These are phyloP conservation scores for Micromussa lordhowensis DNA, from an alignment of 92 coral and sea anemone genomes.

Conservation along the genomic window DNA sequence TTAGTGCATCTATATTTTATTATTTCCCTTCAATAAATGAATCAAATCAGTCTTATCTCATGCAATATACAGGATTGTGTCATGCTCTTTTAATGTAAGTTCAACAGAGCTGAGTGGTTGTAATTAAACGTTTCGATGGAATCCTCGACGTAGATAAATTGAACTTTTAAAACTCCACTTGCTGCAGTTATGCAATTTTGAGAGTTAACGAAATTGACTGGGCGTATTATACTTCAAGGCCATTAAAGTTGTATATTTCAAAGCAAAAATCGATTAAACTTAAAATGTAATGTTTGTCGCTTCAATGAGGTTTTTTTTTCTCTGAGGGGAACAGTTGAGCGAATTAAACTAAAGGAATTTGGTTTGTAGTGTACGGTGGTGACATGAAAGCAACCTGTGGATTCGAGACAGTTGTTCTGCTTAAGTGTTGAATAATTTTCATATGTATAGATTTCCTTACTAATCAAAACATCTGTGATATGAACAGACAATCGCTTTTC, in stretches of 20 bases:
- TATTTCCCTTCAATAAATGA: not conserved
- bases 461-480: conserved; percentile 11
- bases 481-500: not conserved
- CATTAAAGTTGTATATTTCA: not conserved
- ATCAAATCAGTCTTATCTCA: not conserved
- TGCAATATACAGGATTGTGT: not conserved
- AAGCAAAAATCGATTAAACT: not conserved
- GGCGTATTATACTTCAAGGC: not conserved
- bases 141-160: not conserved
- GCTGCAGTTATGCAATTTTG: not conserved
- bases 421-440: conserved; percentile 14
- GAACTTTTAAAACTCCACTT: not conserved
- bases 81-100: not conserved
- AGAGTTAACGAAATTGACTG: not conserved
- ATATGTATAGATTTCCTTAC: conserved; percentile 8
- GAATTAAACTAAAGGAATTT: conserved; percentile 32
- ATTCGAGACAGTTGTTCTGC: conserved; percentile 6
- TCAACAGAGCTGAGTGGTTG: not conserved
- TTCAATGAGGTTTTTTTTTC: not conserved
- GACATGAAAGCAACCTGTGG: conserved; percentile 7
- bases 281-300: not conserved
- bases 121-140: not conserved
- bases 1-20: not conserved
- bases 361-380: not conserved
- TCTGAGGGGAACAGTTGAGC: not conserved